These are phyloP conservation scores for Drosophila leontia DNA, from an alignment of 1,140 invertebrate genomes.

Conservation along the genomic window DNA sequence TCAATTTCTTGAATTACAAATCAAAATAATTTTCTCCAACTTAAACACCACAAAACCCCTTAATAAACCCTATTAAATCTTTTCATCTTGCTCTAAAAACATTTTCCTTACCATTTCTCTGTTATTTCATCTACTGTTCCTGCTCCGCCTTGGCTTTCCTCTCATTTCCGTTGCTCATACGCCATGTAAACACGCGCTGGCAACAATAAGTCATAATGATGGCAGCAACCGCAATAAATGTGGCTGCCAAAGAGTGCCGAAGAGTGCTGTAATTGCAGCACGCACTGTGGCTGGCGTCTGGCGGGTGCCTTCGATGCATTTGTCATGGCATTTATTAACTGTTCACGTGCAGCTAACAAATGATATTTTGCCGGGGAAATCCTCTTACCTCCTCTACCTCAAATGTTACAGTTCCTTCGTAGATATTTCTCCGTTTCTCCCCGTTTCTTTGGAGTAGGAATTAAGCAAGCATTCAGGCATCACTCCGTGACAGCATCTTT, in stretches of 20 bases:
- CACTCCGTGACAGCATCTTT: slow-evolving; percentile 78
- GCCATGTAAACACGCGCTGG: slow-evolving; percentile 60
- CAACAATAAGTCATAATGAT: slow-evolving; percentile 78
- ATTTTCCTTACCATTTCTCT: background rate
- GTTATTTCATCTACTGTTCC: background rate
- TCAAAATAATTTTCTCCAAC: background rate
- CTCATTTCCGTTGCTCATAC: slow-evolving; percentile 69
- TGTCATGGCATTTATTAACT: slow-evolving; percentile 78
- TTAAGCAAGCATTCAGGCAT: slow-evolving; percentile 80
- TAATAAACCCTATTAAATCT: background rate
- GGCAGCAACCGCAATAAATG: slow-evolving; percentile 22
- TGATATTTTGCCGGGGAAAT: slow-evolving; percentile 30
- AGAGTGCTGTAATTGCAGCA: slow-evolving; percentile 64
- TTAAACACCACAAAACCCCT: too few species aligned
- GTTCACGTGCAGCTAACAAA: slow-evolving; percentile 76
- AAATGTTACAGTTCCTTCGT: background rate
- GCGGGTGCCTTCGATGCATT: slow-evolving; percentile 60
- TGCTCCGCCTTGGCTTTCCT: background rate
- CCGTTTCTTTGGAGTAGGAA: slow-evolving; percentile 44
- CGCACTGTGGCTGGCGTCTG: slow-evolving; percentile 48
- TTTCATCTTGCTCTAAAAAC: background rate
- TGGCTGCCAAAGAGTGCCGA: slow-evolving; percentile 12
- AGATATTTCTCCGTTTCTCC: background rate
- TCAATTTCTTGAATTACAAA: background rate
- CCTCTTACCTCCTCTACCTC: background rate